Evolutionary conservation across 2,797 vertebrate species (phyloP).

Genomic region (Chaetophractus vellerosus): DNA sequence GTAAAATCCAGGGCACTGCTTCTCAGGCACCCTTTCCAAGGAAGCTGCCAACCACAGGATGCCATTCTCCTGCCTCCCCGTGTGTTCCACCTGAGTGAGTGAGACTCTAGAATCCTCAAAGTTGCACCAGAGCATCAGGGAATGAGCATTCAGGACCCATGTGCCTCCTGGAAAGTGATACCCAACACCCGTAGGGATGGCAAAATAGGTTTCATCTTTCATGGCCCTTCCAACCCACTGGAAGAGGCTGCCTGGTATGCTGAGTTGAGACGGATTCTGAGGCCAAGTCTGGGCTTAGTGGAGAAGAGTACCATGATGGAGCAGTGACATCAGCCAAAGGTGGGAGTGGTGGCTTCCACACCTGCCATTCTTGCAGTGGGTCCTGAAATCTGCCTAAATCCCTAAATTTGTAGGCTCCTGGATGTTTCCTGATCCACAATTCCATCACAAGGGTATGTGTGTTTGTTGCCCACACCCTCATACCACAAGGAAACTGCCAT

Average conservation of each 20-base stretch:
- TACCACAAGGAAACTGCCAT: neutral
- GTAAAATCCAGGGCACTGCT: neutral
- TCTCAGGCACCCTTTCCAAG: neutral
- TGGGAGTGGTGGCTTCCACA: neutral
- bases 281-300: neutral
- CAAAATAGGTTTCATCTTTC: neutral
- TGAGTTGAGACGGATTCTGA: constrained; percentile 4
- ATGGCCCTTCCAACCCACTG: neutral
- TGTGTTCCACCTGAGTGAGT: neutral
- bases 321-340: neutral
- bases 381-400: neutral
- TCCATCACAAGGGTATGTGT: neutral
- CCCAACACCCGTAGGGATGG: neutral
- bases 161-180: neutral
- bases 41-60: neutral
- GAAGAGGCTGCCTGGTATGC: neutral
- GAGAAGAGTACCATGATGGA: too few relatives aligned
- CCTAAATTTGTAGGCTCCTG: neutral
- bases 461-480: neutral
- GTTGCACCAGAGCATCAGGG: neutral
- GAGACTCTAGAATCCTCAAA: constrained; percentile 17
- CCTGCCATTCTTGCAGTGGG: neutral
- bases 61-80: neutral
- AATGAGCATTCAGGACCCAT: neutral
- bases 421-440: neutral